Evolutionary conservation across 1,140 invertebrate genomes (phyloP).

Genomic region (Leptinotarsa texana): DNA sequence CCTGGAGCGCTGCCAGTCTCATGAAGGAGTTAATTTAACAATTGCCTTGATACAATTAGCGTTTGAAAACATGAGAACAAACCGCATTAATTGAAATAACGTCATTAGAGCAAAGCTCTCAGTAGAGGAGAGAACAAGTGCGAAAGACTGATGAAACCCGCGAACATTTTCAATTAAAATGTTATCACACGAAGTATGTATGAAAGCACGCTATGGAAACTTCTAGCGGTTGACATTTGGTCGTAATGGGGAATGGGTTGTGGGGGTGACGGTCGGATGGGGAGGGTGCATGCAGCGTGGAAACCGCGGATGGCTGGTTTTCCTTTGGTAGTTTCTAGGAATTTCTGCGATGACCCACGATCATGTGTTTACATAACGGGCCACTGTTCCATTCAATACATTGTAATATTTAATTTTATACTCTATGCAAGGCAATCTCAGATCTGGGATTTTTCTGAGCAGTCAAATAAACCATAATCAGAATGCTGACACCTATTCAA

Average conservation of each 20-base stretch:
- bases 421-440: no score
- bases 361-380: no score
- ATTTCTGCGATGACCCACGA: no score
- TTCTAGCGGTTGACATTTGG: background rate
- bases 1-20: no score
- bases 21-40: background rate
- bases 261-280: background rate
- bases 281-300: no score
- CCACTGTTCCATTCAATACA: no score
- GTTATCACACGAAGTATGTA: background rate
- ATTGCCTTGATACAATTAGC: background rate
- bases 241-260: background rate
- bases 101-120: background rate
- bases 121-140: background rate
- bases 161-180: slow-evolving; percentile 8
- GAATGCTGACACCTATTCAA: no score
- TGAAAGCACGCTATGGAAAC: slow-evolving; percentile 1
- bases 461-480: no score
- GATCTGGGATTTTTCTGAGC: no score
- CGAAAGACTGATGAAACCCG: background rate
- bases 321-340: no score
- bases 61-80: background rate
- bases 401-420: no score
- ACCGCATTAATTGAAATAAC: background rate
- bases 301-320: no score